Evolutionary conservation across 2,113 vertebrate genomes (phyloP).

Genomic region (Tyto alba): DNA sequence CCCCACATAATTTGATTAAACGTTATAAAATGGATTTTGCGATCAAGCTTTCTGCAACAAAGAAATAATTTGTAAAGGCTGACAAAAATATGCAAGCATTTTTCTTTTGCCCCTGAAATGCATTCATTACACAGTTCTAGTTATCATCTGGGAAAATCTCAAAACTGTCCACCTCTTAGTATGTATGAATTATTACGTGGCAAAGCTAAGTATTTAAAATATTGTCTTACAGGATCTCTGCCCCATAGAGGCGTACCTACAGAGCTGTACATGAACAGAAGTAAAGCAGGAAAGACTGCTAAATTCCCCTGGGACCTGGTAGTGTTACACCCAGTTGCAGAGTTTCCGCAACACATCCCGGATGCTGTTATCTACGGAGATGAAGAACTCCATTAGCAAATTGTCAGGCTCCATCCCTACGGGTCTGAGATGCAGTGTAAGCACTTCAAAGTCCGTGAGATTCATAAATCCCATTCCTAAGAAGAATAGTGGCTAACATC

Average conservation of each 20-base stretch:
- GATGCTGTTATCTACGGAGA: neutral
- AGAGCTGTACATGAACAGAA: neutral
- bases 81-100: neutral
- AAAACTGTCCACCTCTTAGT: neutral
- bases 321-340: neutral
- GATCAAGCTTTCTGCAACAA: neutral
- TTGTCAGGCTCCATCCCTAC: neutral
- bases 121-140: neutral
- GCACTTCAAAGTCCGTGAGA: neutral
- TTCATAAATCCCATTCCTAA: neutral
- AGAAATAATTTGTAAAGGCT: neutral
- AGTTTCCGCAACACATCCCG: no score
- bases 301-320: neutral
- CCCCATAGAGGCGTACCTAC: neutral
- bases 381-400: neutral
- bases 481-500: neutral
- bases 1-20: neutral
- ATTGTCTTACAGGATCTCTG: neutral
- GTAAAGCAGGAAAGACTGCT: neutral
- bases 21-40: neutral
- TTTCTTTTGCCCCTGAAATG: neutral
- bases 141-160: neutral
- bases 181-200: neutral
- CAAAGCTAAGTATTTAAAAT: neutral
- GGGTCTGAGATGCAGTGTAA: neutral